Conservation (phyloP, 2,888 invertebrate species). For the Lysandra coridon region DNA sequence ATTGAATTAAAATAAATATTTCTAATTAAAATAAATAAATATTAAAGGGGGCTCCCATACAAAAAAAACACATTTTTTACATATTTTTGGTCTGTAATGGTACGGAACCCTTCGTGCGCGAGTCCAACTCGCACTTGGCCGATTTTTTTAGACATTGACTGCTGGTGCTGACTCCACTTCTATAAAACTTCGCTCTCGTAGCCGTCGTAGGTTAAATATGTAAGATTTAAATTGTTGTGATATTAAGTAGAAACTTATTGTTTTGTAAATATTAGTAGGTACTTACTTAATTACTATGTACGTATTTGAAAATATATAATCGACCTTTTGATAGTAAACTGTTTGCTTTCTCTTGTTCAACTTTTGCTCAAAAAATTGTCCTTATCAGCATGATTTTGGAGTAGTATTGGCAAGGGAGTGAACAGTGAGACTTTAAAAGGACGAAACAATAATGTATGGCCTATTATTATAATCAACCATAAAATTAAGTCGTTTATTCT, state of each 20-base stretch:
- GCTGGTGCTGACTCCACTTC: not conserved
- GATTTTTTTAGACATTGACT: not conserved
- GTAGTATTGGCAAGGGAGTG: not conserved
- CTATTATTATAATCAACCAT: not conserved
- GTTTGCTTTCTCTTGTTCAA: not conserved
- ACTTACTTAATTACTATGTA: not conserved
- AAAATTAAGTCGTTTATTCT: not conserved
- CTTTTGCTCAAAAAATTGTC: not conserved
- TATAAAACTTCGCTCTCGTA: not conserved
- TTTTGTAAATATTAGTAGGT: conserved; percentile 9
- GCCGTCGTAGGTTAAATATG: not conserved
- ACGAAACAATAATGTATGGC: conserved; percentile 17
- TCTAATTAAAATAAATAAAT: too few relatives aligned
- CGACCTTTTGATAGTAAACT: not conserved
- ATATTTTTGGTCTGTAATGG: too few relatives aligned
- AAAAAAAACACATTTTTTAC: too few relatives aligned
- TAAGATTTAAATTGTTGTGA: conserved; percentile 9
- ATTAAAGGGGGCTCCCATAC: too few relatives aligned
- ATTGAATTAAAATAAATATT: too few relatives aligned
- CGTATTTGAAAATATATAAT: not conserved
- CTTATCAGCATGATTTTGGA: not conserved
- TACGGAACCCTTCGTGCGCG: too few relatives aligned
- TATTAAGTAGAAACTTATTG: conserved; percentile 7
- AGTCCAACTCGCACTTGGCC: too few relatives aligned
- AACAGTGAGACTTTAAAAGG: not conserved